phyloP scores from a whole-genome alignment of 2,797 vertebrate genomes.

The Schizopygopsis pylzovi region DNA sequence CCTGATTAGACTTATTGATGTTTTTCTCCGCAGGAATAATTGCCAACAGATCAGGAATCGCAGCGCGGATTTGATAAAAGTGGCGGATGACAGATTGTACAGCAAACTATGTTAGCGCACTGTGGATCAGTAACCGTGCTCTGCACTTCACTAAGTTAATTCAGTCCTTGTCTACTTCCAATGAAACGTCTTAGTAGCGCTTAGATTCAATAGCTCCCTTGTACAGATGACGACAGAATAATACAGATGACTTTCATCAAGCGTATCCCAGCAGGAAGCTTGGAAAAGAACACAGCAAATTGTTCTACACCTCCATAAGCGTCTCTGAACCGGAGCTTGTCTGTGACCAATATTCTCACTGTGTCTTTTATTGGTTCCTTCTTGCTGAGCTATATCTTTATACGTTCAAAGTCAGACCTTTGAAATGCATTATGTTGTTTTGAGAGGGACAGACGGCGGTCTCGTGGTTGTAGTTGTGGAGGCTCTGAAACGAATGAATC shows the following conservation, averaged over 20 bases:
- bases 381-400: slow-evolving; percentile 25
- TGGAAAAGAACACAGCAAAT: slow-evolving; percentile 39
- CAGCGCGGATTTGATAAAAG: slow-evolving; percentile 10
- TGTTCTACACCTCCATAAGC: slow-evolving; percentile 31
- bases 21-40: slow-evolving; percentile 19
- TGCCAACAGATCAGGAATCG: slow-evolving; percentile 6
- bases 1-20: slow-evolving; percentile 41
- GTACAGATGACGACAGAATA: slow-evolving; percentile 29
- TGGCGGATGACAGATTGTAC: background rate
- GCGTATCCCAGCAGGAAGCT: slow-evolving; percentile 27
- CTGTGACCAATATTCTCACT: slow-evolving; percentile 37
- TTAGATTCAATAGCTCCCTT: slow-evolving; percentile 28
- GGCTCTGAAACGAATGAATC: slow-evolving; percentile 71
- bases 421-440: slow-evolving; percentile 55
- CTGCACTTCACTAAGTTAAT: slow-evolving; percentile 15
- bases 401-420: slow-evolving; percentile 57
- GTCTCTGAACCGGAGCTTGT: slow-evolving; percentile 33
- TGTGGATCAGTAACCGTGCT: slow-evolving; percentile 16
- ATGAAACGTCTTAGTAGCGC: slow-evolving; percentile 22
- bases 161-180: slow-evolving; percentile 18
- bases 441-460: slow-evolving; percentile 51
- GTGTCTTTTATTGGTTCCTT: slow-evolving; percentile 34
- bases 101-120: background rate
- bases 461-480: slow-evolving; percentile 57
- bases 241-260: slow-evolving; percentile 45